These are phyloP conservation scores for Vireo griseus DNA, from an alignment of 2,797 vertebrate species.

Conservation along the genomic window DNA sequence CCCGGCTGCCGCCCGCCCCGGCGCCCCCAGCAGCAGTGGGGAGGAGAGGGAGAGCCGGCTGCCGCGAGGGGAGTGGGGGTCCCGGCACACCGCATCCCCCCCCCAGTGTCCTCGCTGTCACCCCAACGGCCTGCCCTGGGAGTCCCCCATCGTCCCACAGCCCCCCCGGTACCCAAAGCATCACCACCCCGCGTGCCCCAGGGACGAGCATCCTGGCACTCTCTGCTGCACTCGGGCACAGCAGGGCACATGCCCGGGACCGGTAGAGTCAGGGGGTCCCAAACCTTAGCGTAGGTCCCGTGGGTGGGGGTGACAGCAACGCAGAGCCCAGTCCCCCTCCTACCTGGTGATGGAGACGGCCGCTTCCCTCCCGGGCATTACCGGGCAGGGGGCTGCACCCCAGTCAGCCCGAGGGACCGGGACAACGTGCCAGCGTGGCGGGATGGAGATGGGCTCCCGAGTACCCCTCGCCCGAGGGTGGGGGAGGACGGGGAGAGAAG, in stretches of 20 bases:
- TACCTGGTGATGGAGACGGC: conserved; percentile 35
- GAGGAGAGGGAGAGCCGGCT: neutral
- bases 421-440: neutral
- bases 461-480: neutral
- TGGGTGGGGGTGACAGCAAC: neutral
- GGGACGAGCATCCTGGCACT: neutral
- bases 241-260: neutral
- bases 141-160: neutral
- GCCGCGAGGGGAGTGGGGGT: neutral
- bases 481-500: conserved; percentile 13
- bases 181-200: neutral
- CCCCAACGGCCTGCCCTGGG: neutral
- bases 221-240: neutral
- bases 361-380: conserved; percentile 4
- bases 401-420: neutral
- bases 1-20: neutral
- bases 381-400: neutral
- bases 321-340: neutral
- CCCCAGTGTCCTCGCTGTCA: neutral
- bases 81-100: neutral
- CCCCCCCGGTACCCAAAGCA: neutral
- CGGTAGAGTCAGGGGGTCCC: neutral
- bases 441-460: neutral
- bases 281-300: neutral
- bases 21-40: neutral